A percentile compares a stretch with the other conserved stretches of the same genome.
phyloP scores from a whole-genome alignment of 2,797 vertebrate genomes.

The Loriculus beryllinus region DNA sequence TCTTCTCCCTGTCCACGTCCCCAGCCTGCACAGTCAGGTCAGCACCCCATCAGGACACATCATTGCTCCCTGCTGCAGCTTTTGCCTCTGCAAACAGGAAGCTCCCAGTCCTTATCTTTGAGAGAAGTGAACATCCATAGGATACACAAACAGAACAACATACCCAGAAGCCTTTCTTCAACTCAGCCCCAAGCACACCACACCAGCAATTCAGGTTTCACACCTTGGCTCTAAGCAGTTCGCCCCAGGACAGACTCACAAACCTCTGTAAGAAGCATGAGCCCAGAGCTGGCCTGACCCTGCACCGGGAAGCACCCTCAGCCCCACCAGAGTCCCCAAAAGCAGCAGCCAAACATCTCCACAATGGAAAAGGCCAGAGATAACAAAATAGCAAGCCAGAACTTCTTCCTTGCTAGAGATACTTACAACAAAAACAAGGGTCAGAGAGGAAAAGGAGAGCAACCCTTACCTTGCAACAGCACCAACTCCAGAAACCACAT shows the following conservation, averaged over 20 bases:
- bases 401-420: not conserved
- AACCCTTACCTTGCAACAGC: not conserved
- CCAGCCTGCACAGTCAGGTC: not conserved
- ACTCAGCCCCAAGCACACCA: rapidly evolving
- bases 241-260: not conserved
- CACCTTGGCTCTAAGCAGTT: no score
- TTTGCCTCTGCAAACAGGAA: not conserved
- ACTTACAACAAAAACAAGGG: not conserved
- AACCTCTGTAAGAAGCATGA: not conserved
- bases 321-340: not conserved
- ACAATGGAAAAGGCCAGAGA: rapidly evolving
- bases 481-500: rapidly evolving
- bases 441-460: not conserved
- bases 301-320: rapidly evolving
- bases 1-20: not conserved
- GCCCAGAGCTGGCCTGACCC: not conserved
- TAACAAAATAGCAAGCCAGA: not conserved
- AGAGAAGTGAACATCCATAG: rapidly evolving
- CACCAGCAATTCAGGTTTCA: rapidly evolving
- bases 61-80: not conserved
- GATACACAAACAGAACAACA: no score
- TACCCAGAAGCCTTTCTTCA: not conserved
- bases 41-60: not conserved
- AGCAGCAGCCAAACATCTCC: not conserved
- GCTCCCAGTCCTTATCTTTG: not conserved